phyloP scores from a whole-genome alignment of 1,140 invertebrate genomes.

The Apis dorsata region DNA sequence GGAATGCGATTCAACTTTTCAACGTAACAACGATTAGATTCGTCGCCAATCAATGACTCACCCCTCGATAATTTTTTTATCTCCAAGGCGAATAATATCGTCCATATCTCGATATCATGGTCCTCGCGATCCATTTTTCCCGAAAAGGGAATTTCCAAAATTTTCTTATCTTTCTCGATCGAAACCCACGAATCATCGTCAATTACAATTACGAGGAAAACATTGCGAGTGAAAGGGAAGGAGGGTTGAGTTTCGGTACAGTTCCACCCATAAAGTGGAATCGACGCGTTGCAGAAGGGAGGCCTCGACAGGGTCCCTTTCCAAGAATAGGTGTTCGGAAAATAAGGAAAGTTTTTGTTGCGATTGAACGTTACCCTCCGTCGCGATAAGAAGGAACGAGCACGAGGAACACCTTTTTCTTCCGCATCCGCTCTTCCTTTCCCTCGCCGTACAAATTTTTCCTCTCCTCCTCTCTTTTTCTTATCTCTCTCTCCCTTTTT shows the following conservation, averaged over 20 bases:
- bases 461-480: not conserved
- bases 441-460: not conserved
- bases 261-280: slow-evolving; percentile 32
- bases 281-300: slow-evolving; percentile 35
- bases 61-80: not conserved
- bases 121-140: too few relatives aligned
- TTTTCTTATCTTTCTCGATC: not conserved
- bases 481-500: not conserved
- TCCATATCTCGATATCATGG: too few relatives aligned
- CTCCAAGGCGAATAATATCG: too few relatives aligned
- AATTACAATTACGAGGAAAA: slow-evolving; percentile 6
- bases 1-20: not conserved
- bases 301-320: not conserved
- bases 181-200: not conserved
- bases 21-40: slow-evolving; percentile 13
- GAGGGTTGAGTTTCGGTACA: not conserved
- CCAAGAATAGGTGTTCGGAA: slow-evolving; percentile 45
- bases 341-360: slow-evolving; percentile 61
- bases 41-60: slow-evolving; percentile 33
- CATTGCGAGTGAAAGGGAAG: too few relatives aligned
- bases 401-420: slow-evolving; percentile 31
- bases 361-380: slow-evolving; percentile 52
- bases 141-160: not conserved
- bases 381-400: slow-evolving; percentile 42
- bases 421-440: not conserved